Evolutionary conservation across 2,888 invertebrate species (phyloP).

Genomic region (Hetaerina titia): DNA sequence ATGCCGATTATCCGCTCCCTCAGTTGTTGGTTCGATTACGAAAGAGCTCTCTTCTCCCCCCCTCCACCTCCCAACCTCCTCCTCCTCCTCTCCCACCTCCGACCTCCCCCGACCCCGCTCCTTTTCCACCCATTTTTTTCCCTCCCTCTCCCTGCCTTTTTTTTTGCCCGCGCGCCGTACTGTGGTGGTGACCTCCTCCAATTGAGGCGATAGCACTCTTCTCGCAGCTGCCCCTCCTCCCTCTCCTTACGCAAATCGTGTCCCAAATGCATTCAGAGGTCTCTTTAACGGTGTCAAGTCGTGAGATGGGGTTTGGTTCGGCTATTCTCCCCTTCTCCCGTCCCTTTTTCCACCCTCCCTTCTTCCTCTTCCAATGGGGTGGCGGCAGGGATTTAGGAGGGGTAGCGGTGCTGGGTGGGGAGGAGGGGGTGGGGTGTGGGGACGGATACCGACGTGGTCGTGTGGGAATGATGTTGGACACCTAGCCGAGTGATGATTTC

Average conservation of each 20-base stretch:
- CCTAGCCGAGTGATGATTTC: neutral
- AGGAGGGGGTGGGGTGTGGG: neutral
- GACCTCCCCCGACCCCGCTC: neutral
- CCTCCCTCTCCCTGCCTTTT: neutral
- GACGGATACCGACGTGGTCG: neutral
- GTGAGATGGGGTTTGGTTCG: constrained; percentile 41
- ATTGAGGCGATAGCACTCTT: constrained; percentile 43
- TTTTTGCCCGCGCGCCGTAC: neutral
- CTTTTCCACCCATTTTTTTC: neutral
- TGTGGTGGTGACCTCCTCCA: constrained; percentile 52
- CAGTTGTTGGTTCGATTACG: constrained; percentile 62
- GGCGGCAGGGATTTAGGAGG: neutral
- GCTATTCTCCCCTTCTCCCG: neutral
- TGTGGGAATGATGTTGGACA: neutral
- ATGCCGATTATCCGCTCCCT: constrained; percentile 56
- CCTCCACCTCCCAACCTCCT: neutral
- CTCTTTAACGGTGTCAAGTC: constrained; percentile 65
- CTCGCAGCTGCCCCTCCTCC: constrained; percentile 30
- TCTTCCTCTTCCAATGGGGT: neutral
- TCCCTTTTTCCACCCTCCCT: neutral
- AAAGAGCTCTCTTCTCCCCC: constrained; percentile 1
- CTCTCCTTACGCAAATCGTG: constrained; percentile 59
- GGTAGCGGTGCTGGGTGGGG: neutral
- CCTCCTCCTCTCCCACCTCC: neutral
- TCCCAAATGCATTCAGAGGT: constrained; percentile 65